Evolutionary conservation across 2,888 invertebrate genomes (phyloP).

Genomic region (Drosophila meridionalis): DNA sequence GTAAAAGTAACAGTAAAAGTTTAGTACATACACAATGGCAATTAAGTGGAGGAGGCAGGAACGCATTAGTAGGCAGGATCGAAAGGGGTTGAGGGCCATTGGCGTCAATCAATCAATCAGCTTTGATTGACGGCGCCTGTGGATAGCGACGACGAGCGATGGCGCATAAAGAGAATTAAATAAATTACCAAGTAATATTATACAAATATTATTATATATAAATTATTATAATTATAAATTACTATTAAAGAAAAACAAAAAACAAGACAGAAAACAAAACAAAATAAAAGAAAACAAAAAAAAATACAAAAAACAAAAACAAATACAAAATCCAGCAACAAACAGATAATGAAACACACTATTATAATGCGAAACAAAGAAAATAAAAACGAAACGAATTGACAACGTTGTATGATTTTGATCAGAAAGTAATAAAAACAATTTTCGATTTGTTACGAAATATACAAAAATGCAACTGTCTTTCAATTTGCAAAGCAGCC

Average conservation of each 20-base stretch:
- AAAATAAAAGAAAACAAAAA: slow-evolving; percentile 23
- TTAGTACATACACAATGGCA: slow-evolving; percentile 40
- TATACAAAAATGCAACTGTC: slow-evolving; percentile 61
- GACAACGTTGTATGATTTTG: slow-evolving; percentile 85
- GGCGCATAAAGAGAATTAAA: slow-evolving; percentile 69
- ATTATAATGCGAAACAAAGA: slow-evolving; percentile 57
- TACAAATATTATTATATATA: slow-evolving; percentile 79
- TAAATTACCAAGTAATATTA: slow-evolving; percentile 81
- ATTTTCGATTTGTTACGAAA: slow-evolving; percentile 80
- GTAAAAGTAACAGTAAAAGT: slow-evolving; percentile 48
- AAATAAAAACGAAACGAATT: slow-evolving; percentile 76
- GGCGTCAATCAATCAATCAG: slow-evolving; percentile 39
- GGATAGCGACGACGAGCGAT: slow-evolving; percentile 9
- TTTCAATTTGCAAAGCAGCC: slow-evolving; percentile 26
- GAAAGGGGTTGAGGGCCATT: slow-evolving; percentile 26
- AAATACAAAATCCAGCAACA: slow-evolving; percentile 41
- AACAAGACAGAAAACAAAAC: slow-evolving; percentile 39
- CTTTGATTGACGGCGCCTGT: slow-evolving; percentile 26
- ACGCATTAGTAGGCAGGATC: slow-evolving; percentile 32
- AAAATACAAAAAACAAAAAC: slow-evolving; percentile 33
- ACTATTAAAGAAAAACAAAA: slow-evolving; percentile 69
- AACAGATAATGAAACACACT: slow-evolving; percentile 68
- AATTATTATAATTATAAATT: slow-evolving; percentile 80
- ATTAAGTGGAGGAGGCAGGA: slow-evolving; percentile 33
- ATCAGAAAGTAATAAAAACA: slow-evolving; percentile 83